Evolutionary conservation across 2,888 invertebrate genomes (phyloP).

Genomic region (Mythimna pallens): DNA sequence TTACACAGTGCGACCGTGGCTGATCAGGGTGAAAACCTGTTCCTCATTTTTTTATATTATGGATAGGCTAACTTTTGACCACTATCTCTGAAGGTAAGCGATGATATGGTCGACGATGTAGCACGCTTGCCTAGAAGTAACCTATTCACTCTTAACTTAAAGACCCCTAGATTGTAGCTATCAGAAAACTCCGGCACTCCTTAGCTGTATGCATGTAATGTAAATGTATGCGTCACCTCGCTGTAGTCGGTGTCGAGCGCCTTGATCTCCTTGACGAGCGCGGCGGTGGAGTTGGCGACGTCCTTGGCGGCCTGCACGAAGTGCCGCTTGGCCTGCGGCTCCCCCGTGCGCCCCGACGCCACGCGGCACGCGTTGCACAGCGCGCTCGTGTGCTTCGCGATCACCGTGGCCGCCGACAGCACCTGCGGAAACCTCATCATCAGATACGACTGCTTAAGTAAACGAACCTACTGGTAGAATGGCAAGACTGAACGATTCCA

Average conservation of each 20-base stretch:
- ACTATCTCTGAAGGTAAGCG: no score
- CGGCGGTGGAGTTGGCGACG: slow-evolving; percentile 98
- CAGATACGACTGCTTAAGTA: not conserved
- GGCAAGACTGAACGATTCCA: no score
- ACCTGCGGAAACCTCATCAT: slow-evolving; percentile 87
- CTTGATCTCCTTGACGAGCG: slow-evolving; percentile 98
- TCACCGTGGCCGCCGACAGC: slow-evolving; percentile 97
- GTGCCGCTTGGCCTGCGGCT: slow-evolving; percentile 98
- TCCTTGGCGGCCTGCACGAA: slow-evolving; percentile 99
- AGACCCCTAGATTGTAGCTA: no score
- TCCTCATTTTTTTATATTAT: no score
- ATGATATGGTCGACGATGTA: no score
- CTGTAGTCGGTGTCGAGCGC: slow-evolving; percentile 96
- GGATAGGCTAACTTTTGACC: no score
- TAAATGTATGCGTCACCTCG: slow-evolving; percentile 82
- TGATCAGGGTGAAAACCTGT: no score
- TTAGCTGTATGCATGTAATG: no score
- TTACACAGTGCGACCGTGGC: no score
- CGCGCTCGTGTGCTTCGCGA: slow-evolving; percentile 98
- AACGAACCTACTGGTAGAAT: not conserved
- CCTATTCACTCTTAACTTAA: no score
- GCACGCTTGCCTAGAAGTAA: no score
- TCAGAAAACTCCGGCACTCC: no score
- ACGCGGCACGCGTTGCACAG: slow-evolving; percentile 98
- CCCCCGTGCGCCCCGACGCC: slow-evolving; percentile 97